phyloP scores from a whole-genome alignment of 2,888 invertebrate species.

The Podotricha telesiphe region DNA sequence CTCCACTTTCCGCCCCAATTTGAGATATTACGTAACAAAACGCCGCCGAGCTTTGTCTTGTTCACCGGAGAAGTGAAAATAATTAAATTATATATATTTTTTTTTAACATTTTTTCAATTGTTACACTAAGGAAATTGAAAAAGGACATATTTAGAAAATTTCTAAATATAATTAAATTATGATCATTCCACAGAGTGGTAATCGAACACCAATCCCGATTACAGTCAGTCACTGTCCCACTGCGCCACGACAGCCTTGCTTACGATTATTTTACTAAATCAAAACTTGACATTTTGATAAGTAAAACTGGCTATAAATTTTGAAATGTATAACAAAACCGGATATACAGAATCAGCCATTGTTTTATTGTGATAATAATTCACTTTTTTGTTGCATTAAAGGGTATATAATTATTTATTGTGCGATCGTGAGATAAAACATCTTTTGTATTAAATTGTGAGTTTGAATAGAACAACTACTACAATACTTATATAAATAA shows the following conservation, averaged over 20 bases:
- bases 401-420: constrained; percentile 22
- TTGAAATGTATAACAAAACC: constrained; percentile 2
- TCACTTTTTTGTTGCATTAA: constrained; percentile 20
- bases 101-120: no score
- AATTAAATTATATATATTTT: no score
- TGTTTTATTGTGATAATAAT: constrained; percentile 13
- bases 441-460: constrained; percentile 1
- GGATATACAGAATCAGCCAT: constrained; percentile 9
- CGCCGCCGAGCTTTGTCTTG: no score
- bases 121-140: no score
- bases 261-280: no score
- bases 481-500: no score
- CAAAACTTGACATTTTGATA: neutral
- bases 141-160: no score
- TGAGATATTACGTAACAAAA: no score
- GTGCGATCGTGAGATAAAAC: constrained; percentile 16
- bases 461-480: neutral
- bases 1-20: no score
- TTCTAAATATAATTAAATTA: no score
- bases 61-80: no score
- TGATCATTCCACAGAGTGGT: neutral
- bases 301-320: neutral
- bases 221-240: neutral
- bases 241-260: neutral
- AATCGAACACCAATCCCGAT: neutral